Conservation (phyloP, 35 echinoderm and acorn worm species). For the Acanthaster planci region DNA sequence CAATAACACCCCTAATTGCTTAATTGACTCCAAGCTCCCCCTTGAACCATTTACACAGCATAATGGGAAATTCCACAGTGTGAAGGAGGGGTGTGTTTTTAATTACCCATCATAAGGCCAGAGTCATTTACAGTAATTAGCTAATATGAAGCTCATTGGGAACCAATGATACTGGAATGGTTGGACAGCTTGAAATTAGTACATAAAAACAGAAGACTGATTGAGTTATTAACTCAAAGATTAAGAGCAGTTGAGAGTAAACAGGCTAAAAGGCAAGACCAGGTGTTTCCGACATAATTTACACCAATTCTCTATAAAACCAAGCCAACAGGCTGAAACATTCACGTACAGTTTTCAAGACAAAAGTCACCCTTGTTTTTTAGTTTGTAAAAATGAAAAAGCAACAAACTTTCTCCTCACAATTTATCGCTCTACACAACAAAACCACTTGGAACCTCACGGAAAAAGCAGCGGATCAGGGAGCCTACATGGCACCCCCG, state of each 20-base stretch:
- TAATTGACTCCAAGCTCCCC: not conserved
- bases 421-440: too few species aligned
- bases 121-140: not conserved
- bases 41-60: not conserved
- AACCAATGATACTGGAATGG: not conserved
- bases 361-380: too few species aligned
- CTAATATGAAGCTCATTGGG: not conserved
- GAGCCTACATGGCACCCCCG: too few species aligned
- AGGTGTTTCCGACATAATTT: too few species aligned
- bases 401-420: too few species aligned
- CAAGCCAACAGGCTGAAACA: too few species aligned
- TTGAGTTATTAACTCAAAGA: not conserved
- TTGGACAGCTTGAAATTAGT: not conserved
- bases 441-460: too few species aligned
- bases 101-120: constrained; percentile 18
- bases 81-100: not conserved
- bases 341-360: too few species aligned
- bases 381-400: too few species aligned
- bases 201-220: not conserved
- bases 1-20: constrained; percentile 26
- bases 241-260: not conserved
- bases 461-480: too few species aligned
- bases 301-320: too few species aligned
- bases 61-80: not conserved
- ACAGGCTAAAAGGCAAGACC: too few species aligned